phyloP scores from a whole-genome alignment of 2,797 vertebrate species.

The Argentina silus region DNA sequence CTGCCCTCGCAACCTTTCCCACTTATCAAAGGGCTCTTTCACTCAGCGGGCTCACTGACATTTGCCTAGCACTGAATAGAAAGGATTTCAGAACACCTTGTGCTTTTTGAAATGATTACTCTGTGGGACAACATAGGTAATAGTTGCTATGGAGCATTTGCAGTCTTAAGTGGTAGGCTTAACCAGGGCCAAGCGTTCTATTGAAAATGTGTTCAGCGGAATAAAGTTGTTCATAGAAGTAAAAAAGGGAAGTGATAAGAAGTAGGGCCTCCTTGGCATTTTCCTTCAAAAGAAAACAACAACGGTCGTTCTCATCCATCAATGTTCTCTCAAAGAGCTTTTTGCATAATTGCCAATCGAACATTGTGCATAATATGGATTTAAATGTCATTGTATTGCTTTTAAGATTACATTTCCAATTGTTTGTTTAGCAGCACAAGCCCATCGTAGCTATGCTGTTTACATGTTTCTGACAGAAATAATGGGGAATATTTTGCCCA shows the following conservation, averaged over 20 bases:
- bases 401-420: constrained; percentile 54
- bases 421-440: constrained; percentile 55
- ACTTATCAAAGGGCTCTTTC: constrained; percentile 69
- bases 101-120: constrained; percentile 59
- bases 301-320: no score
- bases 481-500: constrained; percentile 40
- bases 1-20: constrained; percentile 73
- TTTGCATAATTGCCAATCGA: not conserved
- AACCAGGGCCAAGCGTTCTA: no score
- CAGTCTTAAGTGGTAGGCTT: constrained; percentile 31
- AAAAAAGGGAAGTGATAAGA: no score
- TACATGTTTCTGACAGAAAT: constrained; percentile 35
- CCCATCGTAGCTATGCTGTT: constrained; percentile 37
- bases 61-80: constrained; percentile 71
- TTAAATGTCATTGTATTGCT: constrained; percentile 25
- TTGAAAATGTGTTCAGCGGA: no score
- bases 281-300: no score
- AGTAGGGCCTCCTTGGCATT: no score
- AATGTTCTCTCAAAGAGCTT: not conserved
- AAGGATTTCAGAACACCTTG: constrained; percentile 64
- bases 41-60: constrained; percentile 71
- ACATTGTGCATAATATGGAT: not conserved
- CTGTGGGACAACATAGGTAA: constrained; percentile 9
- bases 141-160: constrained; percentile 36
- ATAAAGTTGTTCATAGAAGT: no score